These are phyloP conservation scores for Melanchra persicariae DNA, from an alignment of 2,888 invertebrate species.

Conservation along the genomic window DNA sequence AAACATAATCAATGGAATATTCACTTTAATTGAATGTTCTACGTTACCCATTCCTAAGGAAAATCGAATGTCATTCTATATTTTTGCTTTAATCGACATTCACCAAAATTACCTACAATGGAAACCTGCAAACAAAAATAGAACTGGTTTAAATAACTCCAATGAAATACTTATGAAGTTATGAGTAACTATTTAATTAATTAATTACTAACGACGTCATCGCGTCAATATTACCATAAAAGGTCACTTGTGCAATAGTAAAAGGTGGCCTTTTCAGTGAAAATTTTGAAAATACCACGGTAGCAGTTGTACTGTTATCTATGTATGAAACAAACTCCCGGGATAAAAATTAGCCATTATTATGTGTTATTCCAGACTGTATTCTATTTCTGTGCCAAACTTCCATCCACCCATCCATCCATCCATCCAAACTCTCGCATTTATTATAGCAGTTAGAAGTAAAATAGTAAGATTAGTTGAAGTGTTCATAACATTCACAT, in stretches of 20 bases:
- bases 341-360: too few species aligned
- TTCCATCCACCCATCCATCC: too few species aligned
- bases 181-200: slow-evolving; percentile 33
- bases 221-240: background rate
- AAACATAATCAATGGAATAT: slow-evolving; percentile 12
- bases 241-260: background rate
- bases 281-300: background rate
- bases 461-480: too few species aligned
- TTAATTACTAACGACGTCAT: slow-evolving; percentile 6
- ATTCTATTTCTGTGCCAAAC: too few species aligned
- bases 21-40: background rate
- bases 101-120: background rate
- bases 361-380: too few species aligned
- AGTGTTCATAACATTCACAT: background rate
- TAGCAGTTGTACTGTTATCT: background rate
- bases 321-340: background rate
- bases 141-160: slow-evolving; percentile 24
- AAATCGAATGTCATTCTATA: background rate
- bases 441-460: too few species aligned
- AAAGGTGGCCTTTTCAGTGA: background rate
- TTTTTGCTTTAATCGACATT: background rate
- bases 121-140: background rate
- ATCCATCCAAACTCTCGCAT: too few species aligned
- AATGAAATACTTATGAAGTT: background rate
- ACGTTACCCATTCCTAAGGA: background rate